Percentiles rank a stretch among this genome's conserved stretches.
phyloP scores from a whole-genome alignment of 2,113 vertebrate genomes.

The Nothoprocta perdicaria region DNA sequence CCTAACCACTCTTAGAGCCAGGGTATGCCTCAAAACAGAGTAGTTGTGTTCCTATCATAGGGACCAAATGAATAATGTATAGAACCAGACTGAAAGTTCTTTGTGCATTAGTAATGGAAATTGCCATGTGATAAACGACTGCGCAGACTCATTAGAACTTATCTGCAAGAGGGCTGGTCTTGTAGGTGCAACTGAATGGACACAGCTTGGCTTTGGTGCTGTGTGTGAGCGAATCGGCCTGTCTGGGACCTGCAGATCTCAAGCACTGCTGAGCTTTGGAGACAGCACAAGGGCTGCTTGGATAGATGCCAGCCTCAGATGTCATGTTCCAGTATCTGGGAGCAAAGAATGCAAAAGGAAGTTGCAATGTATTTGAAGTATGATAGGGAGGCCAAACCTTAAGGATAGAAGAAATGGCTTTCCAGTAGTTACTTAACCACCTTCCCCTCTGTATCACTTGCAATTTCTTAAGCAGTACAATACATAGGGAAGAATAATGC shows the following conservation, averaged over 20 bases:
- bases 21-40: not conserved
- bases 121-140: fast-evolving
- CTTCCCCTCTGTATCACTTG: not conserved
- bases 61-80: not conserved
- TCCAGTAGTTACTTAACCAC: not conserved
- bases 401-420: not conserved
- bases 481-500: not conserved
- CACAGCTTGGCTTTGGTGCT: not conserved
- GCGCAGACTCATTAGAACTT: not conserved
- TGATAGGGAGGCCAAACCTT: not conserved
- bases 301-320: not conserved
- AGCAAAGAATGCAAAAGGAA: not conserved
- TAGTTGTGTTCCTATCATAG: not conserved
- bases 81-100: not conserved
- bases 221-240: fast-evolving
- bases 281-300: not conserved
- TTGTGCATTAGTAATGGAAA: not conserved
- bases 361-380: not conserved
- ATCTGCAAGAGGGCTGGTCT: fast-evolving
- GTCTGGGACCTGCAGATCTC: not conserved
- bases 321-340: not conserved
- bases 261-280: not conserved
- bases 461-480: not conserved
- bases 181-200: fast-evolving
- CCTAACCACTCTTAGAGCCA: not conserved